phyloP scores from a whole-genome alignment of 2,888 invertebrate genomes.

The Eupithecia tripunctaria region DNA sequence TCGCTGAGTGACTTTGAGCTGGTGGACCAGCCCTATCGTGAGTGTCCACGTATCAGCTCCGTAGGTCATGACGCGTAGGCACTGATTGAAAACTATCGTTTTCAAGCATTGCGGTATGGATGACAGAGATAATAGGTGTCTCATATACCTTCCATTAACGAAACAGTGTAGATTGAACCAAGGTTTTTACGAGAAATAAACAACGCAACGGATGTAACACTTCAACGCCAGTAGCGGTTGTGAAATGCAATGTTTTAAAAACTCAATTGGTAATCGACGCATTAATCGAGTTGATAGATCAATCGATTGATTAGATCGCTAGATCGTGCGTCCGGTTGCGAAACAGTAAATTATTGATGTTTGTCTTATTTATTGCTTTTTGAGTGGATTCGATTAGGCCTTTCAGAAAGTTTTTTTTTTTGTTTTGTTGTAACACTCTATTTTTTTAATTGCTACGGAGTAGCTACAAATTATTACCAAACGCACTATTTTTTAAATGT shows the following conservation, averaged over 20 bases:
- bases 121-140: too few species aligned
- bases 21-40: too few species aligned
- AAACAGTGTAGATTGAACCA: neutral
- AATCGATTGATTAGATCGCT: slow-evolving; percentile 50
- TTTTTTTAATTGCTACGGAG: neutral
- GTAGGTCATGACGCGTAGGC: too few species aligned
- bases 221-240: slow-evolving; percentile 43
- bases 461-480: neutral
- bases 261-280: slow-evolving; percentile 49
- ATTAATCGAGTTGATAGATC: slow-evolving; percentile 51
- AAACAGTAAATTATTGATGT: slow-evolving; percentile 44
- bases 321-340: slow-evolving; percentile 56
- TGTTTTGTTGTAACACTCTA: neutral
- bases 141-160: too few species aligned
- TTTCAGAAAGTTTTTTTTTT: slow-evolving; percentile 3
- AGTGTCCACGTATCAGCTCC: too few species aligned
- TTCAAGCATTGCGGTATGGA: too few species aligned
- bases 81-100: too few species aligned
- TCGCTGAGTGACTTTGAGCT: too few species aligned
- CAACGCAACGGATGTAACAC: slow-evolving; percentile 34
- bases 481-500: too few species aligned
- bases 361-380: slow-evolving; percentile 30
- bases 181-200: neutral
- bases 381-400: neutral
- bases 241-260: slow-evolving; percentile 51